These are phyloP conservation scores for Colletes latitarsis DNA, from an alignment of 1,140 invertebrate species.

Conservation along the genomic window DNA sequence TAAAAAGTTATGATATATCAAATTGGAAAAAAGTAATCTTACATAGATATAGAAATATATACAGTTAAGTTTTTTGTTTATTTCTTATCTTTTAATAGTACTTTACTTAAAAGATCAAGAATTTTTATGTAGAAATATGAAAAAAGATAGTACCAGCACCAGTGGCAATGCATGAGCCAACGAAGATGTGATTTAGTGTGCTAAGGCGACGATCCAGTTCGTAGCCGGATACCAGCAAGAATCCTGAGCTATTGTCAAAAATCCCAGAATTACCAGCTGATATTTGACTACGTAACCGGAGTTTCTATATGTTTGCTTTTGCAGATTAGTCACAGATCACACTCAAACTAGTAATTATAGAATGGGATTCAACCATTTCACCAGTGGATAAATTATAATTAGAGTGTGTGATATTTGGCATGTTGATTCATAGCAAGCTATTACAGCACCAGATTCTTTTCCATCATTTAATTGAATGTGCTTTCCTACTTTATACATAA, in stretches of 20 bases:
- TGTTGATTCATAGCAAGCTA: conserved; percentile 17
- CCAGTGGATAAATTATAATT: conserved; percentile 51
- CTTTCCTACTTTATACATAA: background rate
- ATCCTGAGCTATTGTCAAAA: conserved; percentile 85
- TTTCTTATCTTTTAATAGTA: background rate
- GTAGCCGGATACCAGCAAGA: conserved; percentile 90
- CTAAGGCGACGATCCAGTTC: conserved; percentile 80
- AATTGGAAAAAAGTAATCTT: background rate
- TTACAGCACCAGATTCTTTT: background rate
- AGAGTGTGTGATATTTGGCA: conserved; percentile 25
- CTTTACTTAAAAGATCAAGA: conserved; percentile 8
- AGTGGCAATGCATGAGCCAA: conserved; percentile 77
- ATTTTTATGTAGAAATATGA: conserved; percentile 62
- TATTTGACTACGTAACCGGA: conserved; percentile 89
- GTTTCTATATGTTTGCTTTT: conserved; percentile 69
- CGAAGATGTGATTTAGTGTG: conserved; percentile 75
- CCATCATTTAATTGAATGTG: conserved; percentile 9
- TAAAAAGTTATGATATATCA: background rate
- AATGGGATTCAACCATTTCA: conserved; percentile 52
- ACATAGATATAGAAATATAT: conserved; percentile 1
- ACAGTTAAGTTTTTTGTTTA: background rate
- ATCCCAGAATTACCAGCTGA: conserved; percentile 98
- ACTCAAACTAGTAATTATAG: conserved; percentile 68
- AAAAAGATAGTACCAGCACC: conserved; percentile 73
- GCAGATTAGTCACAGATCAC: conserved; percentile 78